Evolutionary conservation across 2,888 invertebrate genomes (phyloP).

Genomic region (Lamellibrachia satsuma): DNA sequence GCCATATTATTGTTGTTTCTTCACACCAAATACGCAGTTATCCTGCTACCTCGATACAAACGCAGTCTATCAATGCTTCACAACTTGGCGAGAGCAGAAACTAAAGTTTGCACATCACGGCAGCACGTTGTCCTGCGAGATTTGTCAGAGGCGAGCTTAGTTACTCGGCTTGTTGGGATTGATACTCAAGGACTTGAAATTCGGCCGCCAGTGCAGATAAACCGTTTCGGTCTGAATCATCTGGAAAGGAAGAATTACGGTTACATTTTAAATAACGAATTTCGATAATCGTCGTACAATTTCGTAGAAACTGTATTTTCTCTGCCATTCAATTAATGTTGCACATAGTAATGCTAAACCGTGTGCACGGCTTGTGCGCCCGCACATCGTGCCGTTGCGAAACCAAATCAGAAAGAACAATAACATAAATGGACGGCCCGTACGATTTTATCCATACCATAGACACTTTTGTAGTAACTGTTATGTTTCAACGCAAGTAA

Average conservation of each 20-base stretch:
- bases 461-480: too few relatives aligned
- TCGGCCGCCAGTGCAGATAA: background rate
- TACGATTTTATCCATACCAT: too few relatives aligned
- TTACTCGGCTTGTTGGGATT: background rate
- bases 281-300: background rate
- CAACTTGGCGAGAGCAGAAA: background rate
- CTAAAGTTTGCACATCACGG: background rate
- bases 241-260: background rate
- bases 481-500: too few relatives aligned
- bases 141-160: background rate
- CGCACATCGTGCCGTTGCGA: too few relatives aligned
- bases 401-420: too few relatives aligned
- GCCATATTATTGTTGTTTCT: background rate
- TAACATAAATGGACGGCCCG: too few relatives aligned
- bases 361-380: background rate
- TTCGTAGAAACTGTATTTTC: background rate
- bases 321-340: too few relatives aligned
- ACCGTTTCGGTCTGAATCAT: background rate
- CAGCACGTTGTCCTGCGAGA: background rate
- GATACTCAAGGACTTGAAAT: background rate
- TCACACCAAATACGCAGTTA: background rate
- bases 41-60: background rate
- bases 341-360: background rate
- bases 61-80: background rate
- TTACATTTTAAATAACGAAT: background rate